These are phyloP conservation scores for Propithecus coquereli DNA, from an alignment of 2,113 vertebrate genomes.

Conservation along the genomic window DNA sequence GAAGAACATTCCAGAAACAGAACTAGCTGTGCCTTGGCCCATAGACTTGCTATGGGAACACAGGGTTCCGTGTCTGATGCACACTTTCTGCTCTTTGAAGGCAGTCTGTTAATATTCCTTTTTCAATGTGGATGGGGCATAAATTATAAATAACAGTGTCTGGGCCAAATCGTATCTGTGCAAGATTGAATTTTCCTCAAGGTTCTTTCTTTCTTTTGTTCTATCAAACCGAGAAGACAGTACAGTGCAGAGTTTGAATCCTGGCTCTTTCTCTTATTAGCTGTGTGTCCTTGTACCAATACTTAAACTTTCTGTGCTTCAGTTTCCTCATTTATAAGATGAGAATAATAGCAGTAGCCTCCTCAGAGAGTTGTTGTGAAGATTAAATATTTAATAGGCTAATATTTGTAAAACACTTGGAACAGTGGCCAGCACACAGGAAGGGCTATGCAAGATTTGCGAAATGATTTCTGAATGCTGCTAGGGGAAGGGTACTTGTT, in stretches of 20 bases:
- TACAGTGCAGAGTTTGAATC: neutral
- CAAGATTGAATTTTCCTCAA: conserved; percentile 15
- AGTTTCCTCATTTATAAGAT: neutral
- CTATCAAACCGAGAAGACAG: neutral
- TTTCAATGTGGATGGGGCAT: neutral
- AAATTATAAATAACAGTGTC: conserved; percentile 47
- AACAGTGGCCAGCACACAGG: neutral
- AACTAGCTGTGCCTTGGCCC: neutral
- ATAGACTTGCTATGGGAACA: neutral
- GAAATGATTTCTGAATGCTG: conserved; percentile 17
- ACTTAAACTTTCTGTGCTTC: neutral
- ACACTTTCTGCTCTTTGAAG: conserved; percentile 34
- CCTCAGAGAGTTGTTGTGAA: neutral
- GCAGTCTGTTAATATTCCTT: neutral
- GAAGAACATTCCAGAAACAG: neutral
- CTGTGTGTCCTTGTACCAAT: neutral
- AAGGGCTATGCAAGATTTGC: neutral
- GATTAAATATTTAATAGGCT: neutral
- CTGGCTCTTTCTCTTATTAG: neutral
- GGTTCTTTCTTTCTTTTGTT: conserved; percentile 34
- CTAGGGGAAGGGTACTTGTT: neutral
- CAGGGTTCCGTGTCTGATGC: neutral
- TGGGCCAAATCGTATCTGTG: neutral
- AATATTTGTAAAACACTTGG: neutral
- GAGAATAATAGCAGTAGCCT: neutral